Evolutionary conservation across 2,113 vertebrate genomes (phyloP).

Genomic region (Antennarius striatus): DNA sequence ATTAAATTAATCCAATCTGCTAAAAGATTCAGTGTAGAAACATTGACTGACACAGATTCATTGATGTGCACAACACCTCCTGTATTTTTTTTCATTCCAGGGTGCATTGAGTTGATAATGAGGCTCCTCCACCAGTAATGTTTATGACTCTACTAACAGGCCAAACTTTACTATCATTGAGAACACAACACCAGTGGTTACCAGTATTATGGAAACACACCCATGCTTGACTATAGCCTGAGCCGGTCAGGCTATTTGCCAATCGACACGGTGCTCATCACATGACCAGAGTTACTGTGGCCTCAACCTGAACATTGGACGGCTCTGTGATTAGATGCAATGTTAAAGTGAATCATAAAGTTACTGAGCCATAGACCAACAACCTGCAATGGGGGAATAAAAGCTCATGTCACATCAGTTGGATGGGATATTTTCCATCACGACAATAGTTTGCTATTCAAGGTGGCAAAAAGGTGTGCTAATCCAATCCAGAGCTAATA

Average conservation of each 20-base stretch:
- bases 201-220: constrained; percentile 21
- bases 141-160: constrained; percentile 22
- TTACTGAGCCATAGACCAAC: constrained; percentile 21
- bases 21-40: too few relatives aligned
- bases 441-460: background rate
- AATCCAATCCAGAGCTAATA: background rate
- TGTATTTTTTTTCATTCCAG: background rate
- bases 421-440: background rate
- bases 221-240: background rate
- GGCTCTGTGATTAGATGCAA: constrained; percentile 52
- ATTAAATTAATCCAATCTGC: too few relatives aligned
- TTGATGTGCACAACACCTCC: background rate
- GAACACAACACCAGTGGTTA: constrained; percentile 22
- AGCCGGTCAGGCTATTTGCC: constrained; percentile 9
- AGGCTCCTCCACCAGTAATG: background rate
- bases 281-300: constrained; percentile 40
- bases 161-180: constrained; percentile 18
- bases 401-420: too few relatives aligned
- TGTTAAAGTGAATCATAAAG: constrained; percentile 54
- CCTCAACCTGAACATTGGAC: constrained; percentile 72
- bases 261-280: constrained; percentile 13
- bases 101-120: constrained; percentile 2
- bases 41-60: too few relatives aligned
- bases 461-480: background rate
- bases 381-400: background rate